Evolutionary conservation across 2,113 vertebrate species (phyloP).

Genomic region (Hypanus sabinus): DNA sequence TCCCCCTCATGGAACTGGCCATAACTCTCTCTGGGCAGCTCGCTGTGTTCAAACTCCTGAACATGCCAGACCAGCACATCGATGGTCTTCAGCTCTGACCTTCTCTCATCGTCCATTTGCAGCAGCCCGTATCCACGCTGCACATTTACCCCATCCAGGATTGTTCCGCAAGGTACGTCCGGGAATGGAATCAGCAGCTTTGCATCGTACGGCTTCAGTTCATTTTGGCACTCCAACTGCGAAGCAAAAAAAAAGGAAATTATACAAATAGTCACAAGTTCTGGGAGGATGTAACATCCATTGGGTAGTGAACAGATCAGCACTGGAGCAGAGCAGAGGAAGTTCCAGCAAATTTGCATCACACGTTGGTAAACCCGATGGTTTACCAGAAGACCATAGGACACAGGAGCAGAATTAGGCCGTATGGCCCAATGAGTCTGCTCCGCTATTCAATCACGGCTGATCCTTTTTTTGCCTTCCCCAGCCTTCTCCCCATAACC

Average conservation of each 20-base stretch:
- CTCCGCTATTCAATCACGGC: too few species aligned
- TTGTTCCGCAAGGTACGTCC: constrained; percentile 40
- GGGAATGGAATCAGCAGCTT: constrained; percentile 55
- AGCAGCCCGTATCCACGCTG: constrained; percentile 52
- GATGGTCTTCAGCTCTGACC: constrained; percentile 47
- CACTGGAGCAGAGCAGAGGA: background rate
- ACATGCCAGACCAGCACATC: constrained; percentile 58
- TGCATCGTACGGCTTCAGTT: constrained; percentile 53
- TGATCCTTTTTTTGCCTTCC: too few species aligned
- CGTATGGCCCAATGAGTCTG: too few species aligned
- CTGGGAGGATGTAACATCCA: background rate
- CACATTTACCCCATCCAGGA: constrained; percentile 52
- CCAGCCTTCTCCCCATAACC: too few species aligned
- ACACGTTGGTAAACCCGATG: background rate
- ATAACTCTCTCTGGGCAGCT: constrained; percentile 46
- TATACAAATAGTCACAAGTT: background rate
- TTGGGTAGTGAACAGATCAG: background rate
- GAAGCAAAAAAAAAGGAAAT: background rate
- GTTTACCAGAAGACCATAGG: background rate
- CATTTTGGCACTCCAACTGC: constrained; percentile 40
- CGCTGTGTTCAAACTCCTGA: constrained; percentile 51
- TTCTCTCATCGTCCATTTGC: constrained; percentile 46
- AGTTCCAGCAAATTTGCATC: background rate
- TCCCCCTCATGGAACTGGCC: constrained; percentile 62
- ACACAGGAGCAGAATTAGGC: too few species aligned